Evolutionary conservation across 2,888 invertebrate genomes (phyloP), one percentile per base, ranked within the genome.

Genomic region (Dicranocentrus wangi): DNA sequence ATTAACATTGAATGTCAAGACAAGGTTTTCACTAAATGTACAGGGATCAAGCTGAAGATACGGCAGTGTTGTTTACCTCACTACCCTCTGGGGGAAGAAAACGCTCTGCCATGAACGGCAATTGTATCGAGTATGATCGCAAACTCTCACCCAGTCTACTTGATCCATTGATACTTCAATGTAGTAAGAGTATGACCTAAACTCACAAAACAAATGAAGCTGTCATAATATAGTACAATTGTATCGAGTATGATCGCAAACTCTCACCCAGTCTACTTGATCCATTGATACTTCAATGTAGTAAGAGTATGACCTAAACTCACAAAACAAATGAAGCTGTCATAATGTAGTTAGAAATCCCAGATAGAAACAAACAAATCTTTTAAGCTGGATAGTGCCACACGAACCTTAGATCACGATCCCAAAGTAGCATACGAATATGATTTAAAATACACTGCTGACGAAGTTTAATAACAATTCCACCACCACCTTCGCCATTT

Each of bases 41-140:
- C n/a, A n/a, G n/a, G n/a, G n/a, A n/a, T n/a, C n/a, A n/a, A n/a
- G n/a, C n/a, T n/a, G n/a, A n/a, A n/a, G n/a, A n/a, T n/a, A n/a
- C n/a, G n/a, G n/a, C n/a, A n/a, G n/a, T n/a, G n/a, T n/a, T n/a
- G n/a, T 47, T 72, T 77, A 86, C 85, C 84, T 83, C 82, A 97
- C 95, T 71, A 98, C 97, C 80, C 95, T 90, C 42, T 95, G 92
- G 86, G 93, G 92, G 90, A 99, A 99, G 90, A 95, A 97, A 65
- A 99, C 92, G 88, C 93, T 93, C 90, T 99, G 99, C 96, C 97
- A 98, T 19, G 98, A 98, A 81, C 99, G 93, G 89, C 99, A 99
- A 88, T 94, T 93, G 90, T 94, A 97, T 85, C 93, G 91, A 84
- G 94, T 94, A 90, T 99, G 95, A 90, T 99, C 98, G 82, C 98